Conservation (phyloP, 2,888 invertebrate genomes). For the Pseudococcus viburni region DNA sequence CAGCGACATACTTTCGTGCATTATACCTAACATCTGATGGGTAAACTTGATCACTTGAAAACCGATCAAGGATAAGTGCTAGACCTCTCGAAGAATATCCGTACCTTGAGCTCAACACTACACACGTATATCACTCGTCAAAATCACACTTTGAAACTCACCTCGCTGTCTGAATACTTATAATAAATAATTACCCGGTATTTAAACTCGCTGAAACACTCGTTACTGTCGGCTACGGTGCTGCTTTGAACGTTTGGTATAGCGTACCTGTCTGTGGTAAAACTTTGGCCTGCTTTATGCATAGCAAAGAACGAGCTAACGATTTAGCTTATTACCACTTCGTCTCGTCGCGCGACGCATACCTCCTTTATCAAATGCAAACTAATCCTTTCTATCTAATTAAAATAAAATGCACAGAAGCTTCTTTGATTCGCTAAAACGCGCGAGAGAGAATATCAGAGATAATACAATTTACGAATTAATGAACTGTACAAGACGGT, state of each 20-base stretch:
- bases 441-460: background rate
- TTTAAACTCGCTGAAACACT: conserved; percentile 10
- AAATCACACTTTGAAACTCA: background rate
- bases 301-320: background rate
- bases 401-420: conserved; percentile 36
- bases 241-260: background rate
- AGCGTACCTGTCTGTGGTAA: background rate
- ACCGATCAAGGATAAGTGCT: too few relatives aligned
- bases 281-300: background rate
- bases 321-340: background rate
- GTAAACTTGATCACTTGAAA: too few relatives aligned
- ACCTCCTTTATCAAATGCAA: conserved; percentile 11
- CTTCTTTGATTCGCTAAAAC: conserved; percentile 30
- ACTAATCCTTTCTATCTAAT: conserved; percentile 37
- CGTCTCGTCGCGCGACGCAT: background rate
- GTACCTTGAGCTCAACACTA: too few relatives aligned
- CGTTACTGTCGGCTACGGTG: background rate
- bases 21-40: too few relatives aligned
- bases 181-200: conserved; percentile 20
- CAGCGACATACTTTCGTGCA: too few relatives aligned
- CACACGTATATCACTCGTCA: background rate
- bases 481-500: background rate
- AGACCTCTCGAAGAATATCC: too few relatives aligned
- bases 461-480: conserved; percentile 48
- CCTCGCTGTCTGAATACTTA: background rate